These are phyloP conservation scores for Dicycla oo DNA, from an alignment of 2,888 invertebrate genomes.

Conservation along the genomic window DNA sequence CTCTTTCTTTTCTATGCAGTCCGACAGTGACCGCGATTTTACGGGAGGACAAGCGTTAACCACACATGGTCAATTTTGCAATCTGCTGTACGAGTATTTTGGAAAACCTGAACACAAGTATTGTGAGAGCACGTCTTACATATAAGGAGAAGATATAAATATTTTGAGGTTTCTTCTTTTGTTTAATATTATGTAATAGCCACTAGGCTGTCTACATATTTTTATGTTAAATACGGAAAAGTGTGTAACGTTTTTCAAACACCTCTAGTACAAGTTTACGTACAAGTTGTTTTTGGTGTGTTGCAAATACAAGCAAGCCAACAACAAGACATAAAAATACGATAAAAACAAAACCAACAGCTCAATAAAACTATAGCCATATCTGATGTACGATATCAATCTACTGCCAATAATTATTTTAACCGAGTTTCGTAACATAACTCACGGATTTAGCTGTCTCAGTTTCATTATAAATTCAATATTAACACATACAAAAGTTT, in stretches of 20 bases:
- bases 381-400: slow-evolving; percentile 20
- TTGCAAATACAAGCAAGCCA: too few species aligned
- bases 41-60: too few species aligned
- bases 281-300: too few species aligned
- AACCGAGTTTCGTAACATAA: slow-evolving; percentile 42
- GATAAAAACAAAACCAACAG: slow-evolving; percentile 1
- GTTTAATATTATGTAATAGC: background rate
- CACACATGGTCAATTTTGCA: slow-evolving; percentile 32
- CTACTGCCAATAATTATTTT: slow-evolving; percentile 3
- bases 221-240: too few species aligned
- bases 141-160: slow-evolving; percentile 1
- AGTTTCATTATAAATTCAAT: slow-evolving; percentile 44
- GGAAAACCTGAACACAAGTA: slow-evolving; percentile 41
- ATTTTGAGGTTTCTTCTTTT: background rate
- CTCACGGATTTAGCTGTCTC: slow-evolving; percentile 37
- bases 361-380: slow-evolving; percentile 5
- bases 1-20: too few species aligned
- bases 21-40: too few species aligned
- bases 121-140: slow-evolving; percentile 14
- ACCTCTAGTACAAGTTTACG: too few species aligned
- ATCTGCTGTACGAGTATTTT: slow-evolving; percentile 40
- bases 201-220: background rate
- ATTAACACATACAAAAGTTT: slow-evolving; percentile 46
- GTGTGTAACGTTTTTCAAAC: too few species aligned
- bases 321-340: too few species aligned